Percentiles rank a stretch among this genome's conserved stretches.
Conservation (phyloP, 2,797 vertebrate species). For the Anolis apletophallus region DNA sequence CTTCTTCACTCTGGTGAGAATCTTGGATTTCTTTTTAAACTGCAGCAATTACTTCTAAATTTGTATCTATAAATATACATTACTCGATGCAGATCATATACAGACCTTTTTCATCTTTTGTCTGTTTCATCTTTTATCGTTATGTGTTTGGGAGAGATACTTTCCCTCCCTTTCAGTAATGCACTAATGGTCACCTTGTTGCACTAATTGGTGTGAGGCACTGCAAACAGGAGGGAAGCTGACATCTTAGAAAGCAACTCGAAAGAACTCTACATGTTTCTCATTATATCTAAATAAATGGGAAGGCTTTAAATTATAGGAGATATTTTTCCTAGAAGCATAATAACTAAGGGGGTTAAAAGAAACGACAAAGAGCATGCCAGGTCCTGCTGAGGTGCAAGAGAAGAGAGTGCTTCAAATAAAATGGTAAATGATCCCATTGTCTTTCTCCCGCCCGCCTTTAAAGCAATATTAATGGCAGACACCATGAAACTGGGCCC, state of each 20-base stretch:
- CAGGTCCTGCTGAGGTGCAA: neutral
- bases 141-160: neutral
- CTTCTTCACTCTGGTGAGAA: neutral
- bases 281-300: neutral
- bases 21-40: neutral
- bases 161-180: neutral
- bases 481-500: constrained; percentile 30
- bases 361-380: neutral
- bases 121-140: neutral
- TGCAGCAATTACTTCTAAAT: neutral
- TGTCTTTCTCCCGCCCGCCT: neutral
- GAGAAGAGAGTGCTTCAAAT: neutral
- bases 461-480: constrained; percentile 54
- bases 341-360: neutral
- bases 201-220: no score
- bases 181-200: neutral
- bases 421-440: constrained; percentile 11
- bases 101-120: neutral
- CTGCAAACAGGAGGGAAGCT: neutral
- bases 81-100: neutral
- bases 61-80: neutral
- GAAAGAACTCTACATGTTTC: neutral
- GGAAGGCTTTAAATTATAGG: neutral
- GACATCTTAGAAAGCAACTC: neutral
- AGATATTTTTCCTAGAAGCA: neutral